These are phyloP conservation scores for Dicrostonyx torquatus DNA, from an alignment of 2,797 vertebrate genomes.

Conservation along the genomic window DNA sequence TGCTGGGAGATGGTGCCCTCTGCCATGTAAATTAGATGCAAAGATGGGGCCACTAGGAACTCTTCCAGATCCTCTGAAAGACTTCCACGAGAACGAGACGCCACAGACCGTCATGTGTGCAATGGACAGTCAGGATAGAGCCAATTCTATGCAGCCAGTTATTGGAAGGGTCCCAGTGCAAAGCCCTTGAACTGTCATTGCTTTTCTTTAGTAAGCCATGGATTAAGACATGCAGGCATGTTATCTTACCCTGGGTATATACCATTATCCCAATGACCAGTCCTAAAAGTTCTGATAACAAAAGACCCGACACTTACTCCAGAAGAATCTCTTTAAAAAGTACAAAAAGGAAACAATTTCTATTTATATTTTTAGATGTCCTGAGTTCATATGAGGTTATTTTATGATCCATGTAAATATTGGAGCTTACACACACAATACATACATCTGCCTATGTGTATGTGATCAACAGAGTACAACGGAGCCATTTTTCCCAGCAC, in stretches of 20 bases:
- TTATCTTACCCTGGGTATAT: neutral
- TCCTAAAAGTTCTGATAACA: slow-evolving; percentile 23
- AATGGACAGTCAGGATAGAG: neutral
- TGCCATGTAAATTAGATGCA: slow-evolving; percentile 71
- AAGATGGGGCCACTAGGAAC: slow-evolving; percentile 68
- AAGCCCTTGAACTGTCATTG: neutral
- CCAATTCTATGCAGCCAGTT: neutral
- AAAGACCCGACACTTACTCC: neutral
- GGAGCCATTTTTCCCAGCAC: neutral
- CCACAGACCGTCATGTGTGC: neutral
- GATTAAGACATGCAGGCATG: neutral
- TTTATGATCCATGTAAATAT: neutral
- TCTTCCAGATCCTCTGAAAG: slow-evolving; percentile 66
- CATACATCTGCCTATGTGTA: neutral
- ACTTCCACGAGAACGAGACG: slow-evolving; percentile 10
- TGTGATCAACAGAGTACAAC: neutral
- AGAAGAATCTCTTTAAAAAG: neutral
- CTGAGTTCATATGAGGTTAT: neutral
- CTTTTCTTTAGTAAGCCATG: neutral
- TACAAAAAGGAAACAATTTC: neutral
- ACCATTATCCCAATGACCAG: neutral
- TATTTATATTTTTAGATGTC: neutral
- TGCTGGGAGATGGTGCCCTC: slow-evolving; percentile 30
- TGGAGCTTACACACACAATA: neutral
- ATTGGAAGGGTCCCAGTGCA: neutral